Base-by-base conservation (phyloP, 64 coral and sea anemone species). In the Montipora efflorescens region DNA sequence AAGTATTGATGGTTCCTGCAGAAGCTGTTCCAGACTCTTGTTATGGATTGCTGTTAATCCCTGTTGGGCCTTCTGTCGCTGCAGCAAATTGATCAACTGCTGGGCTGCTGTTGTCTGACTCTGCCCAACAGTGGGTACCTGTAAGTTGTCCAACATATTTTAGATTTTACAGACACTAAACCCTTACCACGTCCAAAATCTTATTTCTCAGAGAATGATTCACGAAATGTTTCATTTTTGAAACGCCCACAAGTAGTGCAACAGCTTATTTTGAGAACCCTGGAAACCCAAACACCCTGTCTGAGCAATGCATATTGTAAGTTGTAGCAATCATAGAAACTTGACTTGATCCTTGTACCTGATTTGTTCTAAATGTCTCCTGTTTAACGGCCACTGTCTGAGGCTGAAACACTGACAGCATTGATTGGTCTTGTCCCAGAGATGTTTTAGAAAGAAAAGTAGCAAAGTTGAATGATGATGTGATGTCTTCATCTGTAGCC, bases 1-100 rank as follows among this genome's bases (percentile, higher is more conserved):
- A 71, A 86, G 82, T n/a, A 86, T 86, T 49, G 82, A 86, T 5
- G 82, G 82, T 43, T 86, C 82, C 46, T 50, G 66, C 12, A 86
- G 82, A 5, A 86, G 82, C 66, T 86, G 82, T 25, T 86, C 82
- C 47, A 86, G 67, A 14, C 59, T 71, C 19, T 70, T 86, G 44
- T 67, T 86, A 50, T 86, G 61, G 36, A 86, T 86, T 2, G 45
- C 47, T 22, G 43, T 62, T 11, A 68, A 10, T 5, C 45, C 82
- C 44, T 69, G 82, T 21, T 86, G 44, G 7, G 62, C 16, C 44
- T 86, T 86, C 82, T 86, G 82, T 23, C 82, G 43, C 19, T 86
- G 82, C 1, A 86, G 66, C 50, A 86, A 50, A 51, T 50, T 86
- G 15, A 86, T 66, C 59, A 86, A 45, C 19, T 86, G 67, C 82